These are phyloP conservation scores for Pissodes strobi DNA, from an alignment of 1,140 invertebrate species.

Conservation along the genomic window DNA sequence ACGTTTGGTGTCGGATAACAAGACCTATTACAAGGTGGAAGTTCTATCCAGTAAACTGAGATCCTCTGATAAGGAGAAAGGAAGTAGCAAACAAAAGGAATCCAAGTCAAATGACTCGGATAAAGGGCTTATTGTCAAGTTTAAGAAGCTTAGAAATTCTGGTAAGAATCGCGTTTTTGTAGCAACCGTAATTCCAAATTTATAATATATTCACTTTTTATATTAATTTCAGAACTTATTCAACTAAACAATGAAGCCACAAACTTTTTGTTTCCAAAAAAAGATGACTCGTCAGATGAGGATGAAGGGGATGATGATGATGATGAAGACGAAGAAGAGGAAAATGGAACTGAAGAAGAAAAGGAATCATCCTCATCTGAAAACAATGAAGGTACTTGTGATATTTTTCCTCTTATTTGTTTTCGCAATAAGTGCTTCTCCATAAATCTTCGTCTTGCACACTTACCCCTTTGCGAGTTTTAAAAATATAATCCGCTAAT, in stretches of 20 bases:
- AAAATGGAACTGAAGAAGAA: slow-evolving; percentile 7
- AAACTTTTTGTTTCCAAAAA: slow-evolving; percentile 79
- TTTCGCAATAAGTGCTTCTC: background rate
- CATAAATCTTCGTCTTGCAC: background rate
- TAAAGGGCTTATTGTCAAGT: slow-evolving; percentile 68
- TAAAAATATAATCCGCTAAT: no score
- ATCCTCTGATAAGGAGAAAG: slow-evolving; percentile 54
- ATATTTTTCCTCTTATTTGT: background rate
- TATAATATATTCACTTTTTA: background rate
- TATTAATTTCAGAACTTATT: slow-evolving; percentile 62
- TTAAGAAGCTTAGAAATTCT: slow-evolving; percentile 71
- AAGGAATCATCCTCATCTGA: background rate
- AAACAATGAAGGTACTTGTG: slow-evolving; percentile 14
- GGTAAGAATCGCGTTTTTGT: slow-evolving; percentile 12
- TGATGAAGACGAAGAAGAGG: background rate
- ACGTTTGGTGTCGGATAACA: slow-evolving; percentile 64
- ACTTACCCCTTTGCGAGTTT: no score
- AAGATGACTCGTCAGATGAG: slow-evolving; percentile 61
- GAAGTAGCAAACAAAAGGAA: slow-evolving; percentile 33
- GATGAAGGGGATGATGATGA: slow-evolving; percentile 50
- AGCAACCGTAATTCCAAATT: no score
- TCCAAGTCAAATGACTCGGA: slow-evolving; percentile 36
- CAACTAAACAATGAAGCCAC: slow-evolving; percentile 79
- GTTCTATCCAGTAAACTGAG: slow-evolving; percentile 70
- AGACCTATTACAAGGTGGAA: slow-evolving; percentile 75